These are phyloP conservation scores for Caenorhabditis sp. DNA, from an alignment of 2,888 invertebrate species.

Conservation along the genomic window DNA sequence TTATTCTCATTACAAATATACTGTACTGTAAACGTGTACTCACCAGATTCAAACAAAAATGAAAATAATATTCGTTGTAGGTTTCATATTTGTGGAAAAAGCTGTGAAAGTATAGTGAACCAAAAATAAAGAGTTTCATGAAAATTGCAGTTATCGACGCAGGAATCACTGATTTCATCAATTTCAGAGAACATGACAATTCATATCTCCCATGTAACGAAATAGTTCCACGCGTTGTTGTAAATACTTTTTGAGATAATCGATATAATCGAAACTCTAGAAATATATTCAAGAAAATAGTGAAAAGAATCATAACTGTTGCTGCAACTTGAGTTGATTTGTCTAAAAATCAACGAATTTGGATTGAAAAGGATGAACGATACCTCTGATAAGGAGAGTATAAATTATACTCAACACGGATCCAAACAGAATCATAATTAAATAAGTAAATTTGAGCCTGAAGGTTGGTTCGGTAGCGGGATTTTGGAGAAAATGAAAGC, in stretches of 20 bases:
- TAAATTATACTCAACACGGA: too few species aligned
- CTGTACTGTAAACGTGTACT: too few species aligned
- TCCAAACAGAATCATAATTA: too few species aligned
- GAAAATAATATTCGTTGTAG: neutral
- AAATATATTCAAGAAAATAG: neutral
- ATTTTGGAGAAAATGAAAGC: too few species aligned
- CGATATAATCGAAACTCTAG: neutral
- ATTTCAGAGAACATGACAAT: neutral
- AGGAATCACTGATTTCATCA: neutral
- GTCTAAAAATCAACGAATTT: too few species aligned
- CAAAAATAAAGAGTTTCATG: neutral
- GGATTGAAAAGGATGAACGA: too few species aligned
- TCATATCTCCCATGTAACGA: neutral
- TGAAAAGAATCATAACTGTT: neutral
- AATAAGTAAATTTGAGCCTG: too few species aligned
- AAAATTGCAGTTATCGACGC: neutral
- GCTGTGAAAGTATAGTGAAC: neutral
- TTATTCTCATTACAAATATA: neutral
- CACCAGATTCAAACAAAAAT: neutral
- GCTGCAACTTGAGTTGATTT: neutral
- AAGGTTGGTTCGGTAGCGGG: too few species aligned
- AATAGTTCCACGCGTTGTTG: neutral
- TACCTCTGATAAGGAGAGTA: too few species aligned
- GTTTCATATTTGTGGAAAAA: neutral
- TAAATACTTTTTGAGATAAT: neutral